phyloP scores from a whole-genome alignment of 1,140 invertebrate genomes.

The Cherax destructor region DNA sequence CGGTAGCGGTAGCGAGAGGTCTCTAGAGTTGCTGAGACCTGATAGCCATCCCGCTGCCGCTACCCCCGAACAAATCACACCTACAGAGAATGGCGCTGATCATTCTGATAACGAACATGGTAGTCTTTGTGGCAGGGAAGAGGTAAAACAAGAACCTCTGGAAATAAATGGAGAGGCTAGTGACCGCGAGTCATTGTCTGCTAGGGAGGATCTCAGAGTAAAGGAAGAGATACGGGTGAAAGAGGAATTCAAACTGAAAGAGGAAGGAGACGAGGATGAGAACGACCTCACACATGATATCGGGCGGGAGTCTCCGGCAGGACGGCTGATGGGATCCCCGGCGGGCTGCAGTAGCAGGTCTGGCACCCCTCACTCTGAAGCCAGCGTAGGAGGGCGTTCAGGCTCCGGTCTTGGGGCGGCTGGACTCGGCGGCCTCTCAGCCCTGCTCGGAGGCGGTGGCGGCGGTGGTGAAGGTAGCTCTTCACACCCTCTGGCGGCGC shows the following conservation, averaged over 20 bases:
- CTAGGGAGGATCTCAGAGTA: conserved; percentile 65
- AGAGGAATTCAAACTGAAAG: conserved; percentile 71
- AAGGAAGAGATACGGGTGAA: conserved; percentile 71
- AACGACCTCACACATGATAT: conserved; percentile 41
- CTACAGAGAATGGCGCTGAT: conserved; percentile 69
- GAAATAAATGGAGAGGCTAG: conserved; percentile 59
- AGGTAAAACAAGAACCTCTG: conserved; percentile 60
- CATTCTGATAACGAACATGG: conserved; percentile 69
- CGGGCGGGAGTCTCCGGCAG: conserved; percentile 64
- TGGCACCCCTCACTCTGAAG: conserved; percentile 80
- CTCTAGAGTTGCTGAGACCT: conserved; percentile 62
- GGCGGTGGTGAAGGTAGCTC: conserved; percentile 35
- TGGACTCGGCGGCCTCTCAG: conserved; percentile 73
- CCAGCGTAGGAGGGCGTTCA: conserved; percentile 73
- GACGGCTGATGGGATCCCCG: conserved; percentile 61
- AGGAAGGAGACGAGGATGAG: conserved; percentile 60
- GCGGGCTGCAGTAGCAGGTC: conserved; percentile 70
- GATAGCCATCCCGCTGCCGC: conserved; percentile 52
- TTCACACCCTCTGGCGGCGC: conserved; percentile 89
- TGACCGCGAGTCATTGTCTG: conserved; percentile 57
- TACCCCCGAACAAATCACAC: conserved; percentile 59
- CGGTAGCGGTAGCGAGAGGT: conserved; percentile 67
- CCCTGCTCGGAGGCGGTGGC: conserved; percentile 73
- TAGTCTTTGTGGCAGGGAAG: conserved; percentile 56
- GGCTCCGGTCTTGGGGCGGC: conserved; percentile 57